phyloP scores from a whole-genome alignment of 2,888 invertebrate species.

The Eupithecia dodoneata region DNA sequence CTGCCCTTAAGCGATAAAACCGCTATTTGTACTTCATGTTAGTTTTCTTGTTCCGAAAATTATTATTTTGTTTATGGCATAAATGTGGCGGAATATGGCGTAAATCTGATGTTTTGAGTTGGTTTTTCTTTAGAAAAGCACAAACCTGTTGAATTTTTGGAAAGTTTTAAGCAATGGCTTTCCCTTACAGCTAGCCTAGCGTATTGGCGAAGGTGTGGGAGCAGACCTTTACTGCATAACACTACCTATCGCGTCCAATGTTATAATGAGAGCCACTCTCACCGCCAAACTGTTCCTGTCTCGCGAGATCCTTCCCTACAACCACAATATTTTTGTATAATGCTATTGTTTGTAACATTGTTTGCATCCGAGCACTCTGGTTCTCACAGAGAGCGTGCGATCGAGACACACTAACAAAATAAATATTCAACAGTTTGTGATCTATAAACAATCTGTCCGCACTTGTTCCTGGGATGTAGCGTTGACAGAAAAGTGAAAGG shows the following conservation, averaged over 20 bases:
- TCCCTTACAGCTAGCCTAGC: not conserved
- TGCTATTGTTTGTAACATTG: conserved; percentile 57
- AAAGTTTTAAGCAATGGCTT: not conserved
- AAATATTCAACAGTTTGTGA: conserved; percentile 79
- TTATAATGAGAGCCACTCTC: not conserved
- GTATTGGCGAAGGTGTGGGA: not conserved
- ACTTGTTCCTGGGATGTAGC: conserved; percentile 65
- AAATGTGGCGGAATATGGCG: too few species aligned
- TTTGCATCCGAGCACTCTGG: conserved; percentile 57
- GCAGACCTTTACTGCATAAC: not conserved
- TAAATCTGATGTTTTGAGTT: too few species aligned
- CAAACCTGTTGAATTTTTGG: not conserved
- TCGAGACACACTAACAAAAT: conserved; percentile 78
- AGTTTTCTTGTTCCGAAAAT: too few species aligned
- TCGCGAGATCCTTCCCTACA: not conserved
- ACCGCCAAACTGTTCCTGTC: conserved; percentile 6
- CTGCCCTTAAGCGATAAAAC: too few species aligned
- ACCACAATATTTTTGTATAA: conserved; percentile 35
- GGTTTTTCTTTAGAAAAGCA: not conserved
- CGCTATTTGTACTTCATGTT: too few species aligned
- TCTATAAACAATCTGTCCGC: conserved; percentile 73
- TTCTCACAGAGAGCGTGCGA: conserved; percentile 79
- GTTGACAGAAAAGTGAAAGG: conserved; percentile 48
- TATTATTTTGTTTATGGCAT: too few species aligned
- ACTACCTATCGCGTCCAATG: not conserved